Conservation (phyloP, 2,113 vertebrate species). For the Lycocorax pyrrhopterus region DNA sequence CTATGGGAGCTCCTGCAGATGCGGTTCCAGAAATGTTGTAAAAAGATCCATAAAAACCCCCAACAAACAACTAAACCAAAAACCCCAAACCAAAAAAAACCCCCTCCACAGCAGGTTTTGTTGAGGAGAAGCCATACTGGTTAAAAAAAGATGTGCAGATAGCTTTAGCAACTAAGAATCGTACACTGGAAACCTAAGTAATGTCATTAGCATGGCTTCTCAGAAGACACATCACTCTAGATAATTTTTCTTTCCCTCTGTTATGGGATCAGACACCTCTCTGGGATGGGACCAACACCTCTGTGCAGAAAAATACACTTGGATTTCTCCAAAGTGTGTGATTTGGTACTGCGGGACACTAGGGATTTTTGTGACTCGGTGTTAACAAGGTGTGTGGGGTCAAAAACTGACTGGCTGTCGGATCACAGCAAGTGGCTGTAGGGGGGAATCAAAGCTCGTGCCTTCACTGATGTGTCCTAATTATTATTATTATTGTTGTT, state of each 20-base stretch:
- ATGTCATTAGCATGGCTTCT: rapidly evolving
- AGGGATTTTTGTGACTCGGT: not conserved
- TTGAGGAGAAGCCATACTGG: not conserved
- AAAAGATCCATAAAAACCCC: not conserved
- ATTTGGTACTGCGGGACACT: rapidly evolving
- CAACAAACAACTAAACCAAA: not conserved
- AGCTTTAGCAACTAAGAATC: not conserved
- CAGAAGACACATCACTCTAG: not conserved
- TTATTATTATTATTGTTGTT: not conserved
- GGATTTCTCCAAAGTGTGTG: not conserved
- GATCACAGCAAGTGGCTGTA: rapidly evolving
- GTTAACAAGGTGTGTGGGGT: rapidly evolving
- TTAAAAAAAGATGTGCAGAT: not conserved
- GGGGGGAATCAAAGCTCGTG: not conserved
- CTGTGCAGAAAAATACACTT: not conserved
- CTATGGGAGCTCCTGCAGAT: not conserved
- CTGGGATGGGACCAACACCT: not conserved
- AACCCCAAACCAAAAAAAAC: rapidly evolving
- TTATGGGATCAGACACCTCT: not conserved
- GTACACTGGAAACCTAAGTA: not conserved
- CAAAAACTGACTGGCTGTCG: not conserved
- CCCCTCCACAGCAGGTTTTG: not conserved
- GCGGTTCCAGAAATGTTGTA: rapidly evolving
- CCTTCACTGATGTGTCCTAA: not conserved
- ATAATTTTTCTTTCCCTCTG: not conserved